Evolutionary conservation across 2,888 invertebrate genomes (phyloP).

Genomic region (Petrolisthes cinctipes): DNA sequence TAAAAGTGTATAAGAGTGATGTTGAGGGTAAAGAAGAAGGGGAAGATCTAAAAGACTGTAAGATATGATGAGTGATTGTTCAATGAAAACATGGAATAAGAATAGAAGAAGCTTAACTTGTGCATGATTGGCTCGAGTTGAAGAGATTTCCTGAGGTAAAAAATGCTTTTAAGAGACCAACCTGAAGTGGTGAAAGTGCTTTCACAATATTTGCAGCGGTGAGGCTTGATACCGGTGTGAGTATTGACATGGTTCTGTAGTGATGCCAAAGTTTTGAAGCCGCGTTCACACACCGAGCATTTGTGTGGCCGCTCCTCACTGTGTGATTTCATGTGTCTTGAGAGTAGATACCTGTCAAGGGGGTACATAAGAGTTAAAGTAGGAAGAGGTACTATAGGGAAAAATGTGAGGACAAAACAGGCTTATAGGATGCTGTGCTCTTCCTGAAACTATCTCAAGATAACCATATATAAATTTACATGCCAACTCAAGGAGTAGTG

Average conservation of each 20-base stretch:
- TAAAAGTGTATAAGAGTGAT: background rate
- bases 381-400: too few species aligned
- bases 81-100: too few species aligned
- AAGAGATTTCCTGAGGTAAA: background rate
- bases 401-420: background rate
- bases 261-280: slow-evolving; percentile 93
- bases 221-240: slow-evolving; percentile 93
- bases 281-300: slow-evolving; percentile 92
- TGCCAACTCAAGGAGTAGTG: too few species aligned
- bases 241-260: slow-evolving; percentile 96
- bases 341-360: slow-evolving; percentile 79
- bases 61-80: background rate
- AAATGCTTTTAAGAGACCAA: slow-evolving; percentile 9
- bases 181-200: slow-evolving; percentile 92
- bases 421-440: background rate
- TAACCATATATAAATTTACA: background rate
- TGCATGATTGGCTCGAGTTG: background rate
- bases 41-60: background rate
- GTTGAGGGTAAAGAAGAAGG: too few species aligned
- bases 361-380: too few species aligned
- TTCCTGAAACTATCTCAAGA: background rate
- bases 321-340: slow-evolving; percentile 95
- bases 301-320: slow-evolving; percentile 94
- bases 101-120: background rate
- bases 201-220: slow-evolving; percentile 88